Base-by-base conservation (phyloP, 2,888 invertebrate genomes). In the Yponomeuta evonymella region DNA sequence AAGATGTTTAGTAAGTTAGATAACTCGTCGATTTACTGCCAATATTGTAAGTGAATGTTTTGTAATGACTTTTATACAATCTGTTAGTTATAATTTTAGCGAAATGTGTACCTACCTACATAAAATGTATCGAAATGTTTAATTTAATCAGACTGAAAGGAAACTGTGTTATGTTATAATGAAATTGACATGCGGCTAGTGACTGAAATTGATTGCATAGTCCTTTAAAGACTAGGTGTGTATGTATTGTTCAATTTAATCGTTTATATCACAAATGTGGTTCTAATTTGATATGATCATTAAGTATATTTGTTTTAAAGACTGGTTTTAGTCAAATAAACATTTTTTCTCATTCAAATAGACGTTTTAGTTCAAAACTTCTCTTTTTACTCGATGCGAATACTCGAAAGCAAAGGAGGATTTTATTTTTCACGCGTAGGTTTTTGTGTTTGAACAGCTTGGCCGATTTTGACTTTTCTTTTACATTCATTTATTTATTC, bases 271-370 rank as follows among this genome's bases (percentile, higher is more conserved):
- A 6, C 43, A 43, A 43, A 8, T 43, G 51, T 58, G 15, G 3
- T 15, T 12, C 12, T 15, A 58, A 58, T 58, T 15, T 58, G 51
- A 58, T 15, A 58, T 58, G 51, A 58, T 58, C 51, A 58, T 58
- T 58, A 58, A 15, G 1, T 15, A 5, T 29, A 23, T 67, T 67
- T 43, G 51, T 58, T 67, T 67, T 15, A 12, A 70, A 71, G 72
- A 73, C 71, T 70, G 72, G 70, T 68, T 15, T 67, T 72, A 71
- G 70, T 72, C 71, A 67, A 72, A 69, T 71, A 36, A 48, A 51
- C 15, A 15, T 58, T 58, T 58, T 15, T 58, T 58, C 51, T 15
- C 51, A 15, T 58, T 15, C 51, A 58, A 12, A 9, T 43, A 6
- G 43, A 43, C 43, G 8, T 43, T 43, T 43, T 43, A 43, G 43